These are phyloP conservation scores for Sebastes fasciatus DNA, from an alignment of 2,113 vertebrate species.

Conservation along the genomic window DNA sequence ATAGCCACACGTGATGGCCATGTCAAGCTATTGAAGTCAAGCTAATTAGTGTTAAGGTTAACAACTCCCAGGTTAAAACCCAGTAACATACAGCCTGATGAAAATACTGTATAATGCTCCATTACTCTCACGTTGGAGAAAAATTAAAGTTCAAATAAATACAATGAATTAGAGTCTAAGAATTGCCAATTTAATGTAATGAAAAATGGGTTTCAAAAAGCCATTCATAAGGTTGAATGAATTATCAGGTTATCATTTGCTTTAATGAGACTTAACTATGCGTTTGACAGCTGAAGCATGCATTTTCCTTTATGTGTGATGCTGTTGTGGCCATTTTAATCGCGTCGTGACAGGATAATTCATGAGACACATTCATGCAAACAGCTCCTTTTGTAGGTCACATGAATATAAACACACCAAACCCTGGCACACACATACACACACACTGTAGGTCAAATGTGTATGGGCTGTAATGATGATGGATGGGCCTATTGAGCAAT, in stretches of 20 bases:
- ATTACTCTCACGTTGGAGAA: background rate
- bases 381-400: constrained; percentile 17
- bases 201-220: background rate
- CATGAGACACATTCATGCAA: constrained; percentile 9
- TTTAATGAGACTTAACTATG: background rate
- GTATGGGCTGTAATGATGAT: constrained; percentile 23
- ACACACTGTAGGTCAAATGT: background rate
- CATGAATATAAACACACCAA: constrained; percentile 3
- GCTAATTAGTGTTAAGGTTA: background rate
- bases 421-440: background rate
- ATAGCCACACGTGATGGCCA: background rate
- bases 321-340: constrained; percentile 21
- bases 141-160: background rate
- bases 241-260: background rate
- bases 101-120: background rate
- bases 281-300: background rate
- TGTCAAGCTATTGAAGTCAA: background rate
- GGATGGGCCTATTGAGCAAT: constrained; percentile 3
- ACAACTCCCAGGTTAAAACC: background rate
- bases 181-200: background rate
- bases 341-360: background rate
- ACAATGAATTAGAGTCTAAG: background rate
- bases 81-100: background rate
- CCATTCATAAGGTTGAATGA: background rate
- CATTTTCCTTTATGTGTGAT: too few species aligned